phyloP scores from a whole-genome alignment of 1,140 invertebrate genomes.

The Solen grandis region DNA sequence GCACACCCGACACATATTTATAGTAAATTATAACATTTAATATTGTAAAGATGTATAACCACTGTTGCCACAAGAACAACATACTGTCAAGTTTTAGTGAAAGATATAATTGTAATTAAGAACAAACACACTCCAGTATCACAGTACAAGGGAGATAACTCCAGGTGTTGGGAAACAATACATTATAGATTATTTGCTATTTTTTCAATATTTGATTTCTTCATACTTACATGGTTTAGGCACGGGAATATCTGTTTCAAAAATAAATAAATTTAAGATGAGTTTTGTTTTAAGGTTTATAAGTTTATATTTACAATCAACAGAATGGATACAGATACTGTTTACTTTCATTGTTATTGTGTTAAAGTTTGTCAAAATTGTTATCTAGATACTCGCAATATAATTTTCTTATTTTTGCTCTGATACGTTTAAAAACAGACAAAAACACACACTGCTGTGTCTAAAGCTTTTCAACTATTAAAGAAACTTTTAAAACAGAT shows the following conservation, averaged over 20 bases:
- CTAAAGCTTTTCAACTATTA: not conserved
- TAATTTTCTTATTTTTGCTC: not conserved
- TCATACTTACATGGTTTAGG: not conserved
- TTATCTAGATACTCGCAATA: not conserved
- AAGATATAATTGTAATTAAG: not conserved
- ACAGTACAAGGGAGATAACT: too few species aligned
- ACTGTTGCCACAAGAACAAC: too few species aligned
- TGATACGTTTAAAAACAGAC: not conserved
- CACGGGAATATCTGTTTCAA: not conserved
- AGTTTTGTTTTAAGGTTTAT: not conserved
- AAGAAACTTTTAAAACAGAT: not conserved
- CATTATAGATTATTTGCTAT: not conserved
- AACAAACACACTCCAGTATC: not conserved
- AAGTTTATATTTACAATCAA: not conserved
- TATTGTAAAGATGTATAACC: too few species aligned
- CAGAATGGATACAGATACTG: not conserved
- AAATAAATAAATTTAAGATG: not conserved
- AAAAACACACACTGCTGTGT: not conserved
- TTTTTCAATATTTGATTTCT: not conserved
- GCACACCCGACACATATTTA: too few species aligned
- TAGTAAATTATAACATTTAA: too few species aligned
- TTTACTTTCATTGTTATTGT: not conserved
- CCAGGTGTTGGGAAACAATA: not conserved
- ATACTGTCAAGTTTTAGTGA: not conserved
- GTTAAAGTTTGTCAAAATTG: not conserved